Base-by-base conservation (phyloP, 2,888 invertebrate genomes). In the Cheilosia grossa region DNA sequence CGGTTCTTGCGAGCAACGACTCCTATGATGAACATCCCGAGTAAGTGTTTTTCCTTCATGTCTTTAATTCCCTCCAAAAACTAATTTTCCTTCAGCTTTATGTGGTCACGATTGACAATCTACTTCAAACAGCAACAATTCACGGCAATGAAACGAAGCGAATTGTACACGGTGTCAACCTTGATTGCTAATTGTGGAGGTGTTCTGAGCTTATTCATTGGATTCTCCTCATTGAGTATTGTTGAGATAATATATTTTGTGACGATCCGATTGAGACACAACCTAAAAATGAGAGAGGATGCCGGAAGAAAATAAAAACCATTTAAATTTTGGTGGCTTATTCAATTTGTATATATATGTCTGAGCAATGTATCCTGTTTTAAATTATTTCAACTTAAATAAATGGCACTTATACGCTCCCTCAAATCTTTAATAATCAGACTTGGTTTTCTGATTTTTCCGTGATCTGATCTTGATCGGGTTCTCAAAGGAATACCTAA, bases 121-220 rank as follows among this genome's bases (percentile, higher is more conserved):
- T 95, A 94, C 91, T 95, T 95, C 91, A 95, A 95, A 90, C 95
- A 96, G 88, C 93, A 94, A 37, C 95, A 95, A 89, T 95, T 95
- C 87, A 94, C 95, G 59, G 94, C 95, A 0, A 94, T 94, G 7
- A 93, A 94, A 58, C 93, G 95, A 3, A 94, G 94, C 0, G 95
- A 95, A 88, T 91, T 95, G 24, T 95, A 94, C 89, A 95, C 95
- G 0, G 92, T 93, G 59, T 94, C 94, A 0, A 95, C 95, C 86
- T 94, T 95, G 88, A 92, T 95, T 47, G 95, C 95, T 27, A 95
- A 95, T 90, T 94, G 94, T 88, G 95, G 95, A 17, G 95, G 95
- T 83, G 92, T 95, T 9, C 93, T 95, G 6, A 95, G 92, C 42
- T 88, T 92, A 6, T 92, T 91, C 44, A 92, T 92, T 91, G 92